These are phyloP conservation scores for Tiliqua scincoides DNA, from an alignment of 2,113 vertebrate species.

Conservation along the genomic window DNA sequence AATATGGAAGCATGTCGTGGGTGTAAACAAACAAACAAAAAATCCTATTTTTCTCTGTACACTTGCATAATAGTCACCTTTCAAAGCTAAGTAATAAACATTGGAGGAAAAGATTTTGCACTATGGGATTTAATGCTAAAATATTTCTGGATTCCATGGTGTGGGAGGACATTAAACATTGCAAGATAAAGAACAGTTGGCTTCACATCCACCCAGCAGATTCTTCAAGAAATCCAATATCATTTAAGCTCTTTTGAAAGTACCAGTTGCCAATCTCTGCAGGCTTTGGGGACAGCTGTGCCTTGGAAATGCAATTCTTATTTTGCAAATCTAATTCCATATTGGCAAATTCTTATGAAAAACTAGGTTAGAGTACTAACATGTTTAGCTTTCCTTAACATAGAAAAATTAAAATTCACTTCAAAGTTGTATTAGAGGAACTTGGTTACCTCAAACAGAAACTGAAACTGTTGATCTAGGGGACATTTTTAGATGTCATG, in stretches of 20 bases:
- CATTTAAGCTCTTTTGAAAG: conserved; percentile 39
- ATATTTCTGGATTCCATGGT: conserved; percentile 70
- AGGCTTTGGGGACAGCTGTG: conserved; percentile 13
- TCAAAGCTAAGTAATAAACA: conserved; percentile 60
- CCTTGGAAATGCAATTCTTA: neutral
- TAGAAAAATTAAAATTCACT: neutral
- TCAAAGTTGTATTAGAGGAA: neutral
- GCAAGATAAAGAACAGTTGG: conserved; percentile 42
- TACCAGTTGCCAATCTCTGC: neutral
- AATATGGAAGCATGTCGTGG: conserved; percentile 54
- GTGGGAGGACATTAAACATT: conserved; percentile 61
- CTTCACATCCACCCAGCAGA: conserved; percentile 42
- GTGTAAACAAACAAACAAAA: conserved; percentile 54
- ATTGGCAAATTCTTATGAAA: neutral
- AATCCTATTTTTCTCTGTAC: conserved; percentile 54
- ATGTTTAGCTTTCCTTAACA: neutral
- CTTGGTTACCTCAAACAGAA: neutral
- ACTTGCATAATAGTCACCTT: conserved; percentile 63
- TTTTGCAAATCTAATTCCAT: neutral
- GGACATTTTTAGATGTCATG: neutral
- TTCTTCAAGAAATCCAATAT: conserved; percentile 51
- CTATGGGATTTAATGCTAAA: conserved; percentile 51
- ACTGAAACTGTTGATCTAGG: neutral
- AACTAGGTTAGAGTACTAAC: neutral
- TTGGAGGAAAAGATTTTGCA: conserved; percentile 47